Base-by-base conservation (phyloP, 1,140 invertebrate genomes). In the Oncopeltus fasciatus region DNA sequence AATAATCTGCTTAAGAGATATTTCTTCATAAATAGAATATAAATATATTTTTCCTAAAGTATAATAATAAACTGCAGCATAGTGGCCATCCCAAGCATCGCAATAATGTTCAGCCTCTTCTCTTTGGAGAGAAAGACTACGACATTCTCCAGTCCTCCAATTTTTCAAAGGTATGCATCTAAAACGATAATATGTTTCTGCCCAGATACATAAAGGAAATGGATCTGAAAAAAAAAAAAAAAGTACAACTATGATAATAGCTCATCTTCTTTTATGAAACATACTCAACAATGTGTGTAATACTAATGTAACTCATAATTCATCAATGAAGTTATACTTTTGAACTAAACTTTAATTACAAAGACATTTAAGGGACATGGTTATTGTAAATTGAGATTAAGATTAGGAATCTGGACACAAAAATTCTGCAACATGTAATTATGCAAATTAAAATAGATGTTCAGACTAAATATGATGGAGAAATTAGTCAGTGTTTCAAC, bases 11-110 rank as follows among this genome's bases (percentile, higher is more conserved):
- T 24, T 53, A 1, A 53, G 24, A 16, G 20, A 24, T 9, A 53
- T 27, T 53, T 53, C 24, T 27, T 11, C 24, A 26, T 53, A 53
- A 53, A 53, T 53, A 26, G 18, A 24, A 24, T 53, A 53, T 14
- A 53, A 14, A 27, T 53, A 24, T 9, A 53, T 53, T 53, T 18
- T 53, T 24, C 49, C 49, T 26, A 24, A 24, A 16, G 49, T 53
- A 14, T 53, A 53, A 53, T 53, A 53, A 18, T 24, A 53, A 24
- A 53, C 14, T 24, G 49, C 49, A 26, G 49, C 49, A 26, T 53
- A 53, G 24, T 53, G 49, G 12, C 49, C 49, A 53, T 53, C 49
- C 49, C 49, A 53, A 26, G 49, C 49, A 53, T 53, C 49, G 1
- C 49, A 24, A 26, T 24, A 53, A 53, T 53, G 24, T 9, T 53